Percentiles rank a stretch among this genome's conserved stretches.
phyloP scores from a whole-genome alignment of 2,888 invertebrate species.

The Falcaria lacertinaria region DNA sequence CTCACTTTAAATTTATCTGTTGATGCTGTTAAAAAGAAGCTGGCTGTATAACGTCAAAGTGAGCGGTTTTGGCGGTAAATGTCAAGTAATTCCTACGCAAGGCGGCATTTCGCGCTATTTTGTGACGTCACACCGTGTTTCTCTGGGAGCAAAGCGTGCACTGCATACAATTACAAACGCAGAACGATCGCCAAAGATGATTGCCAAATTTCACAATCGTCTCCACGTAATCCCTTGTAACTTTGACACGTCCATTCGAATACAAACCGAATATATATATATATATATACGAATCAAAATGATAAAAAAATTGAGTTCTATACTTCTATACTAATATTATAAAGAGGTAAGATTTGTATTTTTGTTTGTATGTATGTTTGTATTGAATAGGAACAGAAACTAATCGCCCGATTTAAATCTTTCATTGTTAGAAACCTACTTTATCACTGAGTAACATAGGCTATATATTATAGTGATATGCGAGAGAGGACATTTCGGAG shows the following conservation, averaged over 20 bases:
- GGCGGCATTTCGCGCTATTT: slow-evolving; percentile 41
- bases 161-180: slow-evolving; percentile 38
- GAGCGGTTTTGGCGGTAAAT: slow-evolving; percentile 29
- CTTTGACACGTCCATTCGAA: background rate
- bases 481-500: no score
- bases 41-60: slow-evolving; percentile 23
- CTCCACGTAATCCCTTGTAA: slow-evolving; percentile 5
- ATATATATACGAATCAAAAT: background rate
- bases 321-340: no score
- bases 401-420: no score
- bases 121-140: slow-evolving; percentile 24
- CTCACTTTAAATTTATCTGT: background rate
- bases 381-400: no score
- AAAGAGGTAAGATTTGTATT: no score
- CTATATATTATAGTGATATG: no score
- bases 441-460: no score
- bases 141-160: slow-evolving; percentile 27
- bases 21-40: slow-evolving; percentile 13
- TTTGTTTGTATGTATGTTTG: no score
- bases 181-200: slow-evolving; percentile 44
- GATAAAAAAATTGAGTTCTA: no score
- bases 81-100: slow-evolving; percentile 46
- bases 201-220: slow-evolving; percentile 70
- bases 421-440: no score
- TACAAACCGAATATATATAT: background rate